Conservation (phyloP, 2,113 vertebrate genomes). For the Hucho hucho region DNA sequence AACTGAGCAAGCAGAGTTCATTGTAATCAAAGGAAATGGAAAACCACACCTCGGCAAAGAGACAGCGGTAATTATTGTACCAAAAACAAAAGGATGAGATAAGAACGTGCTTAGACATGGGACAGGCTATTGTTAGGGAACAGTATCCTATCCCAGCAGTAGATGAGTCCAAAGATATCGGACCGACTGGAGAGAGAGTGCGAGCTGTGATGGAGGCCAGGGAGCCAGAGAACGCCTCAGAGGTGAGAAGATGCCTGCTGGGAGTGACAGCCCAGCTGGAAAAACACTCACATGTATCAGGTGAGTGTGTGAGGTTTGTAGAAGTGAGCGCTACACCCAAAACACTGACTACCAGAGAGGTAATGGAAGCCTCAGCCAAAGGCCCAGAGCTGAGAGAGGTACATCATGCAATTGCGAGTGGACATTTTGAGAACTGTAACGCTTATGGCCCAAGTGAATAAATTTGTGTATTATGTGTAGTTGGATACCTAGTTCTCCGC, state of each 20-base stretch:
- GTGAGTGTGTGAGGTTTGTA: conserved; percentile 36
- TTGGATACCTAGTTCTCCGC: conserved; percentile 9
- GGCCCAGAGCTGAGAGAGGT: conserved; percentile 15
- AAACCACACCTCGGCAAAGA: conserved; percentile 21
- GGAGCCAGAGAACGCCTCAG: conserved; percentile 21
- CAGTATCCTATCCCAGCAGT: conserved; percentile 31
- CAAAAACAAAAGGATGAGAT: conserved; percentile 31
- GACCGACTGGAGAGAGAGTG: conserved; percentile 30
- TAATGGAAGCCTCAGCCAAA: conserved; percentile 8
- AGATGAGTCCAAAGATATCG: conserved; percentile 39
- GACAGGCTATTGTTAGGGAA: conserved; percentile 25
- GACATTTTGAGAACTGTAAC: conserved; percentile 25
- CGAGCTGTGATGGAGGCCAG: conserved; percentile 21
- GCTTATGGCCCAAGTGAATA: conserved; percentile 11
- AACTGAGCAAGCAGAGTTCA: conserved; percentile 3
- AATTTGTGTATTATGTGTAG: conserved; percentile 12
- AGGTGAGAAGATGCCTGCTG: conserved; percentile 29
- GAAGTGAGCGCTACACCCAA: conserved; percentile 15
- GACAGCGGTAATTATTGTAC: conserved; percentile 23
- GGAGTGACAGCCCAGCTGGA: conserved; percentile 9
- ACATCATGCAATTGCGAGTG: conserved; percentile 4
- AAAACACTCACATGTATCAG: conserved; percentile 10
- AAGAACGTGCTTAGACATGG: conserved; percentile 32
- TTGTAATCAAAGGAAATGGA: conserved; percentile 16
- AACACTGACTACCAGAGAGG: conserved; percentile 23